Evolutionary conservation across 2,888 invertebrate genomes (phyloP).

Genomic region (Sinohyriopsis cumingii): DNA sequence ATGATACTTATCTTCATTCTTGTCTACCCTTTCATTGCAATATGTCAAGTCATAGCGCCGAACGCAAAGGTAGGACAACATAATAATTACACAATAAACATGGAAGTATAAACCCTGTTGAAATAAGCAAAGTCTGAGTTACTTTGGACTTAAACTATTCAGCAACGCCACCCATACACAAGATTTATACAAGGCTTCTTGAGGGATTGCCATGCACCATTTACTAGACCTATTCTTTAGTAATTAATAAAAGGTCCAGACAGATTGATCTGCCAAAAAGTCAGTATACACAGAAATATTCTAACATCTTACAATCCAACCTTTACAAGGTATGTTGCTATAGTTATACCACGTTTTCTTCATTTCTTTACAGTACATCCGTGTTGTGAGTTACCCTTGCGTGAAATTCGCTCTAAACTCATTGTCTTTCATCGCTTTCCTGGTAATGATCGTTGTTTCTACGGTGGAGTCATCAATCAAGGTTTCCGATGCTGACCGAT

Average conservation of each 20-base stretch:
- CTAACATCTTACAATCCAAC: too few relatives aligned
- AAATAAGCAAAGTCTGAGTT: too few relatives aligned
- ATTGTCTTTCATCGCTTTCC: constrained; percentile 63
- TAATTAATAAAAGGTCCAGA: too few relatives aligned
- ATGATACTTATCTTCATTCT: constrained; percentile 52
- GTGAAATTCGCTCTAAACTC: constrained; percentile 68
- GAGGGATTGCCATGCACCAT: too few relatives aligned
- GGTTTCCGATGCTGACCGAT: not conserved
- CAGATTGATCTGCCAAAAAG: too few relatives aligned
- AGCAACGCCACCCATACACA: too few relatives aligned
- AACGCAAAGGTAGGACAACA: constrained; percentile 53
- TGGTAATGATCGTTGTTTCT: constrained; percentile 60
- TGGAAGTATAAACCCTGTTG: too few relatives aligned
- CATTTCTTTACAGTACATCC: constrained; percentile 47
- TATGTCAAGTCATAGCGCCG: constrained; percentile 62
- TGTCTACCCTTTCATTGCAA: constrained; percentile 62
- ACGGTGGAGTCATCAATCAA: constrained; percentile 44
- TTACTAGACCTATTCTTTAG: too few relatives aligned
- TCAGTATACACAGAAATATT: too few relatives aligned
- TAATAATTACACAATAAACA: not conserved
- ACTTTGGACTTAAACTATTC: too few relatives aligned
- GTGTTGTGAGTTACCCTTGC: constrained; percentile 62
- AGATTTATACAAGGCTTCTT: too few relatives aligned
- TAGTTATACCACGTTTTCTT: not conserved
- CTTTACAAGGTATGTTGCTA: too few relatives aligned